Conservation (phyloP, 2,888 invertebrate genomes). For the Eulithis testata region DNA sequence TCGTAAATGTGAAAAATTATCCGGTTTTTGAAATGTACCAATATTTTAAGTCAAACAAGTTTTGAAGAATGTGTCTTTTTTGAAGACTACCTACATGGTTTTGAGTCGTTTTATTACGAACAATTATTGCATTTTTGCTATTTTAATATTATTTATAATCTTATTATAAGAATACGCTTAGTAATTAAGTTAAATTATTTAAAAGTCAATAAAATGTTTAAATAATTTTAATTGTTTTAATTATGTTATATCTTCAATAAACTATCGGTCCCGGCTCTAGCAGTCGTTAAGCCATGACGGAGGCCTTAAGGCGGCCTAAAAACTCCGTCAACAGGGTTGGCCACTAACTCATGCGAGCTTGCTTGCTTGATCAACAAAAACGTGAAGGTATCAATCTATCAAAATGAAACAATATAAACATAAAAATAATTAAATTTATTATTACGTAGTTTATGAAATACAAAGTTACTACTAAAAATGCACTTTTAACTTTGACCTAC, state of each 20-base stretch:
- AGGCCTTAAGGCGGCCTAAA: no score
- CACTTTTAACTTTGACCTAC: background rate
- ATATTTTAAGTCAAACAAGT: background rate
- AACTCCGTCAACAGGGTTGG: no score
- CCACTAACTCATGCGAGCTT: no score
- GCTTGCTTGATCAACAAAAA: no score
- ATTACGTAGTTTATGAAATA: no score
- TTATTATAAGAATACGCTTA: slow-evolving; percentile 76
- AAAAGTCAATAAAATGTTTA: slow-evolving; percentile 83
- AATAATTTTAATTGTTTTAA: slow-evolving; percentile 62
- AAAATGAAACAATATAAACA: no score
- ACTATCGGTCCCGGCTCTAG: no score
- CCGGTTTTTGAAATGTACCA: background rate
- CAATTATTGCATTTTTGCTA: slow-evolving; percentile 64
- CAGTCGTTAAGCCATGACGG: no score
- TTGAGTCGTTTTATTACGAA: slow-evolving; percentile 52
- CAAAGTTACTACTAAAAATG: background rate
- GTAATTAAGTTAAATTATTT: slow-evolving; percentile 81
- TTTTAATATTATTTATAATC: slow-evolving; percentile 65
- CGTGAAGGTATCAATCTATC: no score
- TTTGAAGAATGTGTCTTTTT: slow-evolving; percentile 14
- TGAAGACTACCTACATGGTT: slow-evolving; percentile 39
- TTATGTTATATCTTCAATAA: slow-evolving; percentile 26
- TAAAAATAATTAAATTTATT: no score
- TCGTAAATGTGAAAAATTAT: background rate